Evolutionary conservation across 2,113 vertebrate genomes (phyloP), one percentile per base, ranked within the genome.

Genomic region (Saguinus midas): DNA sequence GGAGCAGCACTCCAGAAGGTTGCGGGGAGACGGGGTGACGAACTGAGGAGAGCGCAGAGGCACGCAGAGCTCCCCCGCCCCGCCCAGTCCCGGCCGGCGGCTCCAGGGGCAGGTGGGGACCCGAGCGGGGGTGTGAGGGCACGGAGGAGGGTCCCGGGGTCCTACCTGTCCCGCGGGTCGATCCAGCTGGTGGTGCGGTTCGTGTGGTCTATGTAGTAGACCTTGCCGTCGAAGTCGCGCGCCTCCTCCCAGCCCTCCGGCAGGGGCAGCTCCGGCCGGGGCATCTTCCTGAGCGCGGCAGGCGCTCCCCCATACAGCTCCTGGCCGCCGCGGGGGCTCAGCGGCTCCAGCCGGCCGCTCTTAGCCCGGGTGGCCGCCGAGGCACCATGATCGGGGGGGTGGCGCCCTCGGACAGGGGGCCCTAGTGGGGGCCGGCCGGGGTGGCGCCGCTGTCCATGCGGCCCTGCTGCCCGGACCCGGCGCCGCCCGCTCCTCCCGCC

Each of bases 241-340:
- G 99, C 99, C 98, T 99, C 99, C 98, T 99, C 99, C 99, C 99
- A 99, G 98, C 99, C 99, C 98, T 99, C 99, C 93, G 99, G 99
- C 98, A 99, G 98, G 98, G 99, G 99, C 99, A 99, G 98, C 99
- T 99, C 99, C 98, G 99, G 99, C 98, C 99, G 99, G 97, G 99
- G 99, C 99, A 99, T 99, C 98, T 99, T 99, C 98, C 98, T 98
- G 98, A 97, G 98, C 97, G 98, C 99, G 98, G 98, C 98, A 98
- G 98, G 95, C 95, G 90, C 98, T 97, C 97, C 94, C 99, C 98
- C 98, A 99, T 99, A 98, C 98, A 98, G 97, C 97, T 95, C 96
- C 57, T 79, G 88, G 92, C 57, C 29, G 92, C 96, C 91, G 84
- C 95, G 48, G 88, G 89, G 92, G 86, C 79, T 96, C 83, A 95